phyloP scores from a whole-genome alignment of 2,888 invertebrate genomes.

The Phrixothrix hirtus region DNA sequence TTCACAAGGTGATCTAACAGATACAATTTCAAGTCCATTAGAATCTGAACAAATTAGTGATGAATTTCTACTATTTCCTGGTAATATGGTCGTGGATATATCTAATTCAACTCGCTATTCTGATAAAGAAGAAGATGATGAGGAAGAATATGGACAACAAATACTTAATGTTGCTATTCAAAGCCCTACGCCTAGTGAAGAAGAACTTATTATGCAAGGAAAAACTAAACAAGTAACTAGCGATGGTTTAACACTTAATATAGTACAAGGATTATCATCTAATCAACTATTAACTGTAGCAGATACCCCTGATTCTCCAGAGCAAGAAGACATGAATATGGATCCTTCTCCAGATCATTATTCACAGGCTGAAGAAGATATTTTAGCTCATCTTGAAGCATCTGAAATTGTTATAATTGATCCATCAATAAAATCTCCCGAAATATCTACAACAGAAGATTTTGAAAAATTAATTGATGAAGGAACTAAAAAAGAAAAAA shows the following conservation, averaged over 20 bases:
- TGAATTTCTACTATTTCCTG: conserved; percentile 67
- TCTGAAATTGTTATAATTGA: conserved; percentile 68
- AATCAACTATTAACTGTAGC: conserved; percentile 55
- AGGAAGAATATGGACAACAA: conserved; percentile 44
- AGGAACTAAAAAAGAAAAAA: conserved; percentile 61
- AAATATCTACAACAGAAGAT: conserved; percentile 68
- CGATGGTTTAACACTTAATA: conserved; percentile 37
- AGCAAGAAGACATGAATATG: conserved; percentile 57
- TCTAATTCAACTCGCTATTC: conserved; percentile 62
- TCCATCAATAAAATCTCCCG: conserved; percentile 63
- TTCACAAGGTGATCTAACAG: conserved; percentile 58
- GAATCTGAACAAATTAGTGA: conserved; percentile 63
- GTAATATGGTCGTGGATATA: conserved; percentile 64
- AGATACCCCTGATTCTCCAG: conserved; percentile 61
- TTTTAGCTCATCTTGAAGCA: conserved; percentile 56
- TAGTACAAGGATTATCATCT: conserved; percentile 52
- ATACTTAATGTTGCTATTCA: conserved; percentile 51
- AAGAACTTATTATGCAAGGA: conserved; percentile 53
- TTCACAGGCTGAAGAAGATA: conserved; percentile 55
- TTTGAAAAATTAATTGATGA: conserved; percentile 69
- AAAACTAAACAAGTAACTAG: conserved; percentile 47
- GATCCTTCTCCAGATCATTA: conserved; percentile 54
- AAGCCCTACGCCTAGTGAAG: conserved; percentile 55
- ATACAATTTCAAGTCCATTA: conserved; percentile 65
- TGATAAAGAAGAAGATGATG: conserved; percentile 52